Base-by-base conservation (phyloP, 1,140 invertebrate species). In the Drosophila lowei region DNA sequence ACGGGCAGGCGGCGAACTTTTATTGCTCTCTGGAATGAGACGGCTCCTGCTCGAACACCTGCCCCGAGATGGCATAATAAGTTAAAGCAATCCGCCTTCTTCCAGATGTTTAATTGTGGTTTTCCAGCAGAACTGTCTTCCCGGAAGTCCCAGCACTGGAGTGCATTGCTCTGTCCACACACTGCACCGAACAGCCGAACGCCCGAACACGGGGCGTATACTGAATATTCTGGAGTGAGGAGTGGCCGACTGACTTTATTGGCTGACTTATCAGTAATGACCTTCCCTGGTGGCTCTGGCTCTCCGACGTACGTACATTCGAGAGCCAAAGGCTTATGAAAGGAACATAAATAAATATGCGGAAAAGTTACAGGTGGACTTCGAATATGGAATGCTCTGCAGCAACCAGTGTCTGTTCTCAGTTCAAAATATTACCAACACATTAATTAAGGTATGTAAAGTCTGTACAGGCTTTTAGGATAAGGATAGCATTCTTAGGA, bases 221-320 rank as follows among this genome's bases (percentile, higher is more conserved):
- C 70, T 42, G 30, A 30, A 64, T 72, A 16, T 23, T 30, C 15
- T 5, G 50, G 47, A n/a, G 4, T 41, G 48, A 23, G 30, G 53
- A 23, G 3, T 41, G 53, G 30, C 57, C 41, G 41, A 50, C 18
- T 56, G 38, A 53, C 38, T 34, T 28, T 50, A 59, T 72, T 59
- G 55, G 56, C 70, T 70, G 52, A 72, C 78, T 83, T 86, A 86
- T 86, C 83, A 72, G 78, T 63, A 88, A 81, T 77, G 83, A 88
- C 83, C 83, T 86, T 88, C 72, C 54, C 79, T 68, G 30, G 30
- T 54, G 30, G 6, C 49, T 42, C 43, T 49, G 23, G 1, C 49
- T 34, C 46, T 55, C 61, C 61, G 25, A 59, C 57, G 72, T 64
- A 72, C 65, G 66, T 62, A 71, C 76, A 59, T 52, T 46, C 34